phyloP scores from a whole-genome alignment of 2,113 vertebrate species.

The Prionailurus viverrinus region DNA sequence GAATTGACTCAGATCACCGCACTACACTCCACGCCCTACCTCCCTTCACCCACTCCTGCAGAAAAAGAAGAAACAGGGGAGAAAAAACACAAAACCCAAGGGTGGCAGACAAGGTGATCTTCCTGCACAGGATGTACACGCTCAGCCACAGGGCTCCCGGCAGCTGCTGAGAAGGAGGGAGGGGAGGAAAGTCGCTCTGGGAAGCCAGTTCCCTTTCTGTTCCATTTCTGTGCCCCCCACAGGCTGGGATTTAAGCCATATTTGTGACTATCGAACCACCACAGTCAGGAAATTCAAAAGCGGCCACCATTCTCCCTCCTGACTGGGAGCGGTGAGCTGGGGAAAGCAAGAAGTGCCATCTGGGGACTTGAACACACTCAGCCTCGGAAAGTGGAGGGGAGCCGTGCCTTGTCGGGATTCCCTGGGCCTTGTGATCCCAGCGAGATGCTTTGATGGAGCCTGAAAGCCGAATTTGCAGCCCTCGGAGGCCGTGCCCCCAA shows the following conservation, averaged over 20 bases:
- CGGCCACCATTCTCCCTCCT: background rate
- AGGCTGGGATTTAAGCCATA: background rate
- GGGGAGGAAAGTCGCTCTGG: background rate
- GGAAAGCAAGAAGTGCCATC: background rate
- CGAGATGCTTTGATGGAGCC: background rate
- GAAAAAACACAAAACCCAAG: background rate
- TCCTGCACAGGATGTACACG: background rate
- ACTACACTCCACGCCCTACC: background rate
- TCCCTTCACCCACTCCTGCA: background rate
- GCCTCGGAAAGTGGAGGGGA: background rate
- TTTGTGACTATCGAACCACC: background rate
- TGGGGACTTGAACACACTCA: background rate
- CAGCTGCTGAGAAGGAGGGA: background rate
- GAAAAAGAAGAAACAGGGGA: background rate
- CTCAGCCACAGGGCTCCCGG: background rate
- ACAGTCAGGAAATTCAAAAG: background rate
- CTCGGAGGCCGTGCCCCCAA: rapidly evolving
- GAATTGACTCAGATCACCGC: background rate
- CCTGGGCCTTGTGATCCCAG: background rate
- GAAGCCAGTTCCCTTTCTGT: background rate
- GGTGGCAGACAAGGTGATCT: background rate
- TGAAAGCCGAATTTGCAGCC: background rate
- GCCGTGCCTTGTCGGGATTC: background rate
- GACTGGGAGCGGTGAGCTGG: background rate
- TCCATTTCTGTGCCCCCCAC: background rate